Conservation (phyloP, 2,888 invertebrate species). For the Ceramica pisi region DNA sequence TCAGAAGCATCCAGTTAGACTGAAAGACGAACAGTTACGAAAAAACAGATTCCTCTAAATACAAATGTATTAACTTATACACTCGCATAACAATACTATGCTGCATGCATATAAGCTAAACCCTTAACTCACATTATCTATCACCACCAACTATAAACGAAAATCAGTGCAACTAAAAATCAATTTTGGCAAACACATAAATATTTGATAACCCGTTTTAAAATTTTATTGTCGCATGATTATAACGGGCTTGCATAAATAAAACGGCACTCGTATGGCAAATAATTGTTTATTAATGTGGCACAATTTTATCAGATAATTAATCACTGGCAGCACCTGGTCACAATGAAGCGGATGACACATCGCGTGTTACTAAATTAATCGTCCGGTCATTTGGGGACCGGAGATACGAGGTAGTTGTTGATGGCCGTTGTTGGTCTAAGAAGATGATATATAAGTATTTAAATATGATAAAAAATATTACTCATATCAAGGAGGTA, state of each 20-base stretch:
- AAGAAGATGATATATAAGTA: background rate
- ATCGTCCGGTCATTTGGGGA: constrained; percentile 71
- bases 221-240: constrained; percentile 37
- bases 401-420: constrained; percentile 59
- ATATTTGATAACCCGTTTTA: constrained; percentile 23
- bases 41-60: too few relatives aligned
- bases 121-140: constrained; percentile 2
- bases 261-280: constrained; percentile 62
- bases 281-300: constrained; percentile 78
- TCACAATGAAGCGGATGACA: constrained; percentile 78
- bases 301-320: constrained; percentile 75
- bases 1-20: too few relatives aligned
- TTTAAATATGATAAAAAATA: background rate
- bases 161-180: constrained; percentile 13
- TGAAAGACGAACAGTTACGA: too few relatives aligned
- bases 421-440: constrained; percentile 5
- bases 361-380: constrained; percentile 78
- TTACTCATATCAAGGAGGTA: background rate
- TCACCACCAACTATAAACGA: background rate
- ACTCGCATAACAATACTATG: too few relatives aligned
- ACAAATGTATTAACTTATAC: too few relatives aligned
- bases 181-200: constrained; percentile 7
- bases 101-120: too few relatives aligned
- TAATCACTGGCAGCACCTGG: constrained; percentile 78
- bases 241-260: constrained; percentile 50